Evolutionary conservation across 2,888 invertebrate species (phyloP), one percentile per base, ranked within the genome.

Genomic region (Amaurobius ferox): DNA sequence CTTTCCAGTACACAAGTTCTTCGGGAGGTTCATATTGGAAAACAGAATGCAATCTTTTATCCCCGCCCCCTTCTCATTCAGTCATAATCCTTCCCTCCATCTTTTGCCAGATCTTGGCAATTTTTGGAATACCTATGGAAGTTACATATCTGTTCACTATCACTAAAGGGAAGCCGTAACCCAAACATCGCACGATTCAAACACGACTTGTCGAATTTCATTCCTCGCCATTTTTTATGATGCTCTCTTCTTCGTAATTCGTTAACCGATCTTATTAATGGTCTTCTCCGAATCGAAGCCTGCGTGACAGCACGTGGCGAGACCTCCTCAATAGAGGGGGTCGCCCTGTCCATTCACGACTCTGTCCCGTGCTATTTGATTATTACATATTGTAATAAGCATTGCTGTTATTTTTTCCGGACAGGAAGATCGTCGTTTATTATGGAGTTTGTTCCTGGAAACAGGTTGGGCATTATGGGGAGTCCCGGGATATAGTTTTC

Each of bases 251-350:
- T 61, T 16, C 61, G 61, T 61, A 61, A 61, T 61, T 61, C 61
- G 26, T 28, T 5, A n/a, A 35, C 39, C 13, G 67, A 67, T 67
- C 30, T 67, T 35, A 67, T 67, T 67, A 67, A 67, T 67, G 39
- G 11, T 44, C 29, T 72, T 72, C 72, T 29, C n/a, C n/a, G 72
- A 29, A 72, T 55, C 23, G 72, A 72, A 30, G 30, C 39, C 70
- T 78, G 79, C 79, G 79, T 79, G 79, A 79, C 79, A 35, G 48
- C 68, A n/a, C 44, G 68, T 71, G 64, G 40, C 23, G 40, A 64
- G 62, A 71, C 79, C 79, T 62, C 79, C 71, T 71, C 71, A 71
- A 68, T 64, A 61, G 78, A 71, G 66, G 32, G 39, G n/a, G n/a
- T n/a, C 30, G 39, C n/a, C 67, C 13, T 44, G 44, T 67, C n/a